These are phyloP conservation scores for Phalloptychus januarius DNA, from an alignment of 2,797 vertebrate genomes.

Conservation along the genomic window DNA sequence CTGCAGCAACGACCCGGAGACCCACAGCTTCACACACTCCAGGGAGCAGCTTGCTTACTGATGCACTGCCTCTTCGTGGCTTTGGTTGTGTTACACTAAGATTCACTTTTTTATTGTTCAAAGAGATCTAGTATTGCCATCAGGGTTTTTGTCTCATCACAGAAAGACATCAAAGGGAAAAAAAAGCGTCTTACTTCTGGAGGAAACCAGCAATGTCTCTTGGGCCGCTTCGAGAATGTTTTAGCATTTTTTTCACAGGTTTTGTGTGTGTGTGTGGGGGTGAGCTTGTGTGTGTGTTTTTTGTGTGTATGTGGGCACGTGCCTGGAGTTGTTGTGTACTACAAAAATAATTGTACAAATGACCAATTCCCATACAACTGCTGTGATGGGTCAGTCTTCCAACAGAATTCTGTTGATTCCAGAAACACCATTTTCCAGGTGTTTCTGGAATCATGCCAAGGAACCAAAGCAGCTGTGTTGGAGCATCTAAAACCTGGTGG, in stretches of 20 bases:
- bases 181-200: slow-evolving; percentile 48
- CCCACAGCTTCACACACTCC: slow-evolving; percentile 35
- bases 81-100: slow-evolving; percentile 58
- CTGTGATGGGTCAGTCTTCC: background rate
- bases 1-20: slow-evolving; percentile 28
- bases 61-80: slow-evolving; percentile 50
- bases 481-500: background rate
- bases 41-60: slow-evolving; percentile 69
- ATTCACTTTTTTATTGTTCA: slow-evolving; percentile 73
- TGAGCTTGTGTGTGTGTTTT: background rate
- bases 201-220: slow-evolving; percentile 42
- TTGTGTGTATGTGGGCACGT: background rate
- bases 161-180: slow-evolving; percentile 71
- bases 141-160: slow-evolving; percentile 74
- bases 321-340: background rate
- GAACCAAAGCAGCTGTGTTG: background rate
- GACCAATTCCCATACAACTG: background rate
- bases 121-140: slow-evolving; percentile 71
- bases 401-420: background rate
- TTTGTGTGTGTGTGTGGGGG: background rate
- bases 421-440: background rate
- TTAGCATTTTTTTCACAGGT: background rate
- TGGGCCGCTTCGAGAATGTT: slow-evolving; percentile 1
- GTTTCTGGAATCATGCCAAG: background rate
- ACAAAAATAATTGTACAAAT: background rate